Evolutionary conservation across 2,888 invertebrate species (phyloP).

Genomic region (Euphydryas editha): DNA sequence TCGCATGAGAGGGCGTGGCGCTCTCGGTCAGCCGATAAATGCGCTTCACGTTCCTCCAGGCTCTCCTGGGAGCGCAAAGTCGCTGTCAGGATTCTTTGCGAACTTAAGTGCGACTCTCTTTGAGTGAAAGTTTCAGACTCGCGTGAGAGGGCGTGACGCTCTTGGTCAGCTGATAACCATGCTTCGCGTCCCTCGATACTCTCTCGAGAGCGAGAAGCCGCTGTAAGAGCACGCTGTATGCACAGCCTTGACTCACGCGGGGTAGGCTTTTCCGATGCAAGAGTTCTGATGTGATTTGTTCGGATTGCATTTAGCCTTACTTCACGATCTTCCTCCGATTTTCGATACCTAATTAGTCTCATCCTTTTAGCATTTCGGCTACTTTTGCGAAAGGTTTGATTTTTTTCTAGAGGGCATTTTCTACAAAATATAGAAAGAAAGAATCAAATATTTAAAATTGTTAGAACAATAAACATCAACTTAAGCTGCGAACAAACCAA

Average conservation of each 20-base stretch:
- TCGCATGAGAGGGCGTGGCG: background rate
- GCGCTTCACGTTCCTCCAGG: background rate
- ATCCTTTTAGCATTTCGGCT: background rate
- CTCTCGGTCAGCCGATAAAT: background rate
- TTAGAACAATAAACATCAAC: too few relatives aligned
- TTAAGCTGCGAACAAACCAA: too few relatives aligned
- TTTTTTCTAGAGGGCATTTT: background rate
- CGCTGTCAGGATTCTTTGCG: background rate
- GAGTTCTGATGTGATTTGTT: background rate
- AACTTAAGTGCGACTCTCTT: slow-evolving; percentile 4
- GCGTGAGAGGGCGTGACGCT: slow-evolving; percentile 7
- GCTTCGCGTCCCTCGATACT: background rate
- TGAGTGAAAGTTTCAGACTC: slow-evolving; percentile 20
- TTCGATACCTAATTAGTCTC: background rate
- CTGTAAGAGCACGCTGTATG: background rate
- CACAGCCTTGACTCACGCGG: background rate
- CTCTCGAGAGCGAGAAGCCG: background rate
- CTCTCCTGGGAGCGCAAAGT: background rate
- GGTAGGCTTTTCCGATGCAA: background rate
- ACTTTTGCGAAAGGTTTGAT: background rate
- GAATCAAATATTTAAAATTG: too few relatives aligned
- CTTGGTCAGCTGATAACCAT: slow-evolving; percentile 13
- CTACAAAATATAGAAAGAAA: too few relatives aligned
- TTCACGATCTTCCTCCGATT: background rate
- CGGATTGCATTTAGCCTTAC: background rate